Base-by-base conservation (phyloP, 2,113 vertebrate species). In the Egretta garzetta region DNA sequence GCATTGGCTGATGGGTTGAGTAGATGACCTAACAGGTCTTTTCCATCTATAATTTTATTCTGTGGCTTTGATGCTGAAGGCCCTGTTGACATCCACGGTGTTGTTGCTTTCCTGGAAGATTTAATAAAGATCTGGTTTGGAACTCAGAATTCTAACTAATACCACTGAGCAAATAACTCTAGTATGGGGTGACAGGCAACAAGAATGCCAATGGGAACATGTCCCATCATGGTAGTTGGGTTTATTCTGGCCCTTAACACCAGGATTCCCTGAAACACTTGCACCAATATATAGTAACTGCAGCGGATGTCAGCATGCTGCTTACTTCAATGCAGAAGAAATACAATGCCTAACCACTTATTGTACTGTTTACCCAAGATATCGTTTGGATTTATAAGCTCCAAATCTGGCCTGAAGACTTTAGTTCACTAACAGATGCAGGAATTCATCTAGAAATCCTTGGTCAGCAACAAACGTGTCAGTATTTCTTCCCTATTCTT, bases 81-180 rank as follows among this genome's bases (percentile, higher is more conserved):
- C 84, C 62, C 66, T 91, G 80, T 49, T 62, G 77, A 92, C 80
- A 88, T 93, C 32, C 70, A 66, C 84, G 90, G 16, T 37, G n/a
- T 30, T 89, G 37, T 81, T 89, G 58, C 74, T 96, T 96, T 96
- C 94, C 89, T 96, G 94, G 91, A 97, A 96, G 50, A 74, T 68
- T 88, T 82, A 93, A 43, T 59, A 62, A 85, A 87, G 66, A 41
- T 53, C 71, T 89, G 81, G 23, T 88, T 91, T 96, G 76, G 41
- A 90, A 74, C 41, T 62, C 21, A 14, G 53, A 72, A 50, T 41
- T 41, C 39, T 53, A 67, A 58, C 35, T 50, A 86, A 91, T 60
- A 76, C 26, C 58, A 66, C 77, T 47, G 32, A 94, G 50, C 16
- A 72, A 90, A 79, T 72, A 63, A 91, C 52, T 68, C 53, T 41